Conservation (phyloP, 2,797 vertebrate genomes). For the Oceanodroma leucorhoa region DNA sequence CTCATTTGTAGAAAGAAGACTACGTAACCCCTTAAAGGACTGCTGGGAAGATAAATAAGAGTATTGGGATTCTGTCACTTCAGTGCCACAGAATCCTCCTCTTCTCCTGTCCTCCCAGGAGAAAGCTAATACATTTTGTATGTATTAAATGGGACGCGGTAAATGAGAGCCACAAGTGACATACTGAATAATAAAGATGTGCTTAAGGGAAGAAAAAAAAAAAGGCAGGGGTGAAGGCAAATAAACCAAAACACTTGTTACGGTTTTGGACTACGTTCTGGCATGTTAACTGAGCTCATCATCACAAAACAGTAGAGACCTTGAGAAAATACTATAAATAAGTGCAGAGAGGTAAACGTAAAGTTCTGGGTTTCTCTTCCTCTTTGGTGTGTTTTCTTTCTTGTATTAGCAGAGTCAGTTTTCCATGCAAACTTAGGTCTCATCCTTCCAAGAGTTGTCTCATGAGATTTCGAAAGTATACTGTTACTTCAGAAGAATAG, state of each 20-base stretch:
- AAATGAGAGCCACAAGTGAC: not conserved
- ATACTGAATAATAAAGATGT: not conserved
- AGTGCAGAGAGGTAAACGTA: not conserved
- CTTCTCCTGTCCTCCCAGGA: not conserved
- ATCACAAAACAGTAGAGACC: not conserved
- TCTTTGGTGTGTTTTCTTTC: not conserved
- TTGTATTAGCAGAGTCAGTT: not conserved
- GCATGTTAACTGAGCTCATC: not conserved
- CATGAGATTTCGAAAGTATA: not conserved
- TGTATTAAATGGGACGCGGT: not conserved
- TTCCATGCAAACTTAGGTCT: not conserved
- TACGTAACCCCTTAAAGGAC: fast-evolving
- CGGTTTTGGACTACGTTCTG: not conserved
- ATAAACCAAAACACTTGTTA: not conserved
- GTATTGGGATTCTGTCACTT: not conserved
- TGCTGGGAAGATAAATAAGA: not conserved
- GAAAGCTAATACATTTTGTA: not conserved
- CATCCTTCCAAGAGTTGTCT: not conserved
- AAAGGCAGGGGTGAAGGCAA: fast-evolving
- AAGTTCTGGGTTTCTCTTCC: not conserved
- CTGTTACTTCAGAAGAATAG: not conserved
- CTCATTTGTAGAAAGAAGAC: not conserved
- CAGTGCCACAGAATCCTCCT: not conserved
- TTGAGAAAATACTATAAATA: not conserved
- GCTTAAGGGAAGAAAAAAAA: not conserved